These are phyloP conservation scores for Torymus tubicola DNA, from an alignment of 2,888 invertebrate genomes.

Conservation along the genomic window DNA sequence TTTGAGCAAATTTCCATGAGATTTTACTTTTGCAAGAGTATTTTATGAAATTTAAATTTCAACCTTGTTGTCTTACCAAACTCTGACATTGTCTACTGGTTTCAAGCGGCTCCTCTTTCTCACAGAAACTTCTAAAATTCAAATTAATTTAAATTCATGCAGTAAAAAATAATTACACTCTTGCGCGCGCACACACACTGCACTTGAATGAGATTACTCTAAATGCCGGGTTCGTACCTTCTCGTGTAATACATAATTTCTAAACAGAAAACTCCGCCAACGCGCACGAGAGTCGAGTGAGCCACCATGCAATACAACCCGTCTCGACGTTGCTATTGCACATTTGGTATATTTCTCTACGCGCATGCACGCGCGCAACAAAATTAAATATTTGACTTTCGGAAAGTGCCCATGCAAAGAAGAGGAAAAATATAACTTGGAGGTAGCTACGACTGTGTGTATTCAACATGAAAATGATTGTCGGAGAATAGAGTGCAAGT, in stretches of 20 bases:
- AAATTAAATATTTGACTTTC: conserved; percentile 14
- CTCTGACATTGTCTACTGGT: neutral
- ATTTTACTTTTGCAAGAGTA: too few species aligned
- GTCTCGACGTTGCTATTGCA: too few species aligned
- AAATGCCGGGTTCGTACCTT: too few species aligned
- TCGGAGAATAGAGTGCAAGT: neutral
- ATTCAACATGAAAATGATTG: conserved; percentile 38
- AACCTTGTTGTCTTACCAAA: neutral
- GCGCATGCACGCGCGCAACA: neutral
- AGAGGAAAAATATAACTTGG: too few species aligned
- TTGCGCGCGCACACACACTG: neutral
- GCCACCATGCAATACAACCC: too few species aligned
- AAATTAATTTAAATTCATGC: neutral
- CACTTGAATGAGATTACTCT: too few species aligned
- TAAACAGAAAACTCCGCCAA: too few species aligned
- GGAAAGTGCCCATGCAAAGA: neutral
- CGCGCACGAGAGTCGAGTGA: too few species aligned
- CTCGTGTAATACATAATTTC: too few species aligned
- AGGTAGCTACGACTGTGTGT: too few species aligned
- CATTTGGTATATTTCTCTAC: too few species aligned
- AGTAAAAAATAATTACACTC: neutral
- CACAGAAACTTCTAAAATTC: neutral
- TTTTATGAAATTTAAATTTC: neutral
- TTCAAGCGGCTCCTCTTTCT: neutral
- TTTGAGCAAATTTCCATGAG: too few species aligned